phyloP scores from a whole-genome alignment of 2,888 invertebrate genomes.

The Entomobrya multifasciata region DNA sequence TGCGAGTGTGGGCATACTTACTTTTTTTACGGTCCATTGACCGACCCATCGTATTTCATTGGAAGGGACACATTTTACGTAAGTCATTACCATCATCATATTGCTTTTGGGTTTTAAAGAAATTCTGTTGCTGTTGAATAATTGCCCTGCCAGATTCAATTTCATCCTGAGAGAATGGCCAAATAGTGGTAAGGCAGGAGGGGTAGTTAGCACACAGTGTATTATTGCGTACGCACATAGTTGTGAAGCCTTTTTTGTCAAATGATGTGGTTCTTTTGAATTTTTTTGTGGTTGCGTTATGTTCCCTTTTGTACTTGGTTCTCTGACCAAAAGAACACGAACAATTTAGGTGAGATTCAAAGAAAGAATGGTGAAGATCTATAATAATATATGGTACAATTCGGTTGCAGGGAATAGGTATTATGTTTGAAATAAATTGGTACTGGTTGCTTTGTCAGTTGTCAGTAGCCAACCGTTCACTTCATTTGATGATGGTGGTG shows the following conservation, averaged over 20 bases:
- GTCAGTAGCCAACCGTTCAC: background rate
- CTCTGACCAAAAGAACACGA: background rate
- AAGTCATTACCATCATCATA: constrained; percentile 33
- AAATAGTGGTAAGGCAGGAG: background rate
- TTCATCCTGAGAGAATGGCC: constrained; percentile 33
- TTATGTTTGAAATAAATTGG: constrained; percentile 3
- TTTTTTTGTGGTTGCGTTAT: constrained; percentile 30
- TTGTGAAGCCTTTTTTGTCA: constrained; percentile 1
- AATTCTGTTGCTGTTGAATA: constrained; percentile 18
- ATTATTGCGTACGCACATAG: no score
- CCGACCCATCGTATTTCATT: constrained; percentile 48
- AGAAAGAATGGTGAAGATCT: no score
- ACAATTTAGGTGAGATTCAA: constrained; percentile 31
- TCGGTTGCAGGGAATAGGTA: background rate
- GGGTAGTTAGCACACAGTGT: no score
- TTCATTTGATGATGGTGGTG: background rate
- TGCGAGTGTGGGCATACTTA: background rate
- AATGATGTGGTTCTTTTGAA: constrained; percentile 40
- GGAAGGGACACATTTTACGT: constrained; percentile 36
- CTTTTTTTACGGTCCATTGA: constrained; percentile 59
- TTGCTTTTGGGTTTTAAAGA: constrained; percentile 18
- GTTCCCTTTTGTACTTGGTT: constrained; percentile 8
- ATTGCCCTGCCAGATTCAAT: constrained; percentile 59
- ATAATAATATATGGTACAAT: background rate
- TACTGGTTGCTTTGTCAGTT: background rate